Evolutionary conservation across 2,888 invertebrate species (phyloP), one percentile per base, ranked within the genome.

Genomic region (Piscicola geometra): DNA sequence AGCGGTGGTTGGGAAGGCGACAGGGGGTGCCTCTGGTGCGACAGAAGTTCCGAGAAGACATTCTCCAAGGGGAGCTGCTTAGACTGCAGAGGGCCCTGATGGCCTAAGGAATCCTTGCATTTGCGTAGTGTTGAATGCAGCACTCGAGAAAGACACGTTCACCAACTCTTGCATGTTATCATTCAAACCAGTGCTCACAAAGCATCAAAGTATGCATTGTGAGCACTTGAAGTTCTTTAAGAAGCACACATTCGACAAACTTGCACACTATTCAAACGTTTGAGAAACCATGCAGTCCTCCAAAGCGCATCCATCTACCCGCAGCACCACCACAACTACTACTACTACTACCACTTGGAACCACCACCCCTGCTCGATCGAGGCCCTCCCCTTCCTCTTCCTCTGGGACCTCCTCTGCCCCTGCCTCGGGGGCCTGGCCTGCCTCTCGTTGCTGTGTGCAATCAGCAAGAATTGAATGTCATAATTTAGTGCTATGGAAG

Each of bases 301-400:
- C 12, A 47, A 15, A 47, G 50, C 50, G 21, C 21, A 9, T 15
- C 50, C 50, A 47, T 47, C 50, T 47, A 47, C 50, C 50, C 9
- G 12, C 50, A n/a, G n/a, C n/a, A n/a, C n/a, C n/a, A n/a, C n/a
- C n/a, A n/a, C n/a, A n/a, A n/a, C n/a, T n/a, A n/a, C n/a, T n/a
- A n/a, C n/a, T n/a, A n/a, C n/a, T n/a, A n/a, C n/a, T 71, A 71
- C 71, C 71, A 71, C 71, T 50, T 71, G 21, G 71, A 50, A 5
- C 72, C 72, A 64, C 73, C 67, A 32, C 71, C 71, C 36, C 71
- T 71, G 28, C 52, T 47, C 0, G 41, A 25, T 33, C 71, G 47
- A 9, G 73, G 73, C n/a, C 73, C 73, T 18, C 73, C 73, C 28
- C 73, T 56, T 9, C 73, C 73, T 25, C 73, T 60, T 1, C 73